Percentiles rank a stretch among this genome's conserved stretches.
Evolutionary conservation across 1,140 invertebrate species (phyloP).

Genomic region (Pseudomyrmex flavicornis): DNA sequence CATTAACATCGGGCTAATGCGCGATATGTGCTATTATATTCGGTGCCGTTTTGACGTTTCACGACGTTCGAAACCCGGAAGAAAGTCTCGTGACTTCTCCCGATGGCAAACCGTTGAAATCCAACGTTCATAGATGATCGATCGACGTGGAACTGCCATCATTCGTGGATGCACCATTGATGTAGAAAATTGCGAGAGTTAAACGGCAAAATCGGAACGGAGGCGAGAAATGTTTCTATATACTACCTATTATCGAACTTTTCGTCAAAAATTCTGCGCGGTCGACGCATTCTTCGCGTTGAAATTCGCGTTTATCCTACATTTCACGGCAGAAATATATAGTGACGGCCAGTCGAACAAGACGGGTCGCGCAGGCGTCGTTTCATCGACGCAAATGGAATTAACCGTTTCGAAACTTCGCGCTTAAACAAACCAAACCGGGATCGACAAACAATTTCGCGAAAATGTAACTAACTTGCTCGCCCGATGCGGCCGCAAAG

Average conservation of each 20-base stretch:
- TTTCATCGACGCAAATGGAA: constrained; percentile 73
- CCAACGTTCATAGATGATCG: constrained; percentile 21
- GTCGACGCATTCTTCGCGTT: not conserved
- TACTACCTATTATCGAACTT: not conserved
- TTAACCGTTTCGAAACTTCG: constrained; percentile 76
- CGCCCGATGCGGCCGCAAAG: not conserved
- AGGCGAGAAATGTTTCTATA: not conserved
- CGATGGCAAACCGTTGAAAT: constrained; percentile 31
- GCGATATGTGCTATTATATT: constrained; percentile 33
- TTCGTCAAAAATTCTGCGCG: constrained; percentile 13
- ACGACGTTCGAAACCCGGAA: not conserved
- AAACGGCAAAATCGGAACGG: too few relatives aligned
- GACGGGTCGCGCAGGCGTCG: constrained; percentile 13
- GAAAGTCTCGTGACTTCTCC: constrained; percentile 31
- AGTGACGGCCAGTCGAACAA: constrained; percentile 35
- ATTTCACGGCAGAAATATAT: constrained; percentile 8
- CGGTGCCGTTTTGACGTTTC: constrained; percentile 25
- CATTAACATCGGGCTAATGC: constrained; percentile 42
- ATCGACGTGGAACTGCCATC: constrained; percentile 10
- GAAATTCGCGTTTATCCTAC: constrained; percentile 9
- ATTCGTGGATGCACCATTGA: constrained; percentile 20
- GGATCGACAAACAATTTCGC: constrained; percentile 75
- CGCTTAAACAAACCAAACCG: constrained; percentile 77
- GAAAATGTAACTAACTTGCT: constrained; percentile 64
- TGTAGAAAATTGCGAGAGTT: not conserved